Conservation (phyloP, 1,140 invertebrate species). For the Drosophila sproati region DNA sequence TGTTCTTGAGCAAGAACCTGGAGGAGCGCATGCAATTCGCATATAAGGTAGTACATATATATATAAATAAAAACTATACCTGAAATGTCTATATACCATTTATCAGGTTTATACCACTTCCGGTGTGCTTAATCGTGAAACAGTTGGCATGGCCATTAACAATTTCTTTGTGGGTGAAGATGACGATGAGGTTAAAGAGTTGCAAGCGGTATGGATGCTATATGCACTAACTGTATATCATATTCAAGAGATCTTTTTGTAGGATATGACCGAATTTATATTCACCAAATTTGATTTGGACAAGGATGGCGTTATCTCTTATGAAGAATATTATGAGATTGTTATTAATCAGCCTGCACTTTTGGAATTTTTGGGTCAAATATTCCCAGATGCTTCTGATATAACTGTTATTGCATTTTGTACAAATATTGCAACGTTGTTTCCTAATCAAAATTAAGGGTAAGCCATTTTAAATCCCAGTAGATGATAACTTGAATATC, state of each 20-base stretch:
- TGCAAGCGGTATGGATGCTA: slow-evolving; percentile 53
- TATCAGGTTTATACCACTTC: slow-evolving; percentile 61
- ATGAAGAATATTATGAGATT: slow-evolving; percentile 89
- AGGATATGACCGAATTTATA: slow-evolving; percentile 93
- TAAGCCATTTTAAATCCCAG: background rate
- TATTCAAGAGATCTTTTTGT: background rate
- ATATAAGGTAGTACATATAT: slow-evolving; percentile 48
- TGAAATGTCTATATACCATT: background rate
- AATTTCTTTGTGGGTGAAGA: slow-evolving; percentile 77
- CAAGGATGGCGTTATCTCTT: slow-evolving; percentile 91
- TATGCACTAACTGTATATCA: background rate
- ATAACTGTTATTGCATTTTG: slow-evolving; percentile 63
- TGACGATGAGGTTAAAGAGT: slow-evolving; percentile 75
- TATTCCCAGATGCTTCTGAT: slow-evolving; percentile 87
- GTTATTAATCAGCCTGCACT: slow-evolving; percentile 89
- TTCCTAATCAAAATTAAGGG: slow-evolving; percentile 29
- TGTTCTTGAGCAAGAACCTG: slow-evolving; percentile 62
- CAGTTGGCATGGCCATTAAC: slow-evolving; percentile 63
- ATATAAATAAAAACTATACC: background rate
- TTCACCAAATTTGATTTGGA: slow-evolving; percentile 92
- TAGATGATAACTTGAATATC: too few relatives aligned
- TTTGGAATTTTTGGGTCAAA: slow-evolving; percentile 91
- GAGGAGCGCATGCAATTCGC: slow-evolving; percentile 63
- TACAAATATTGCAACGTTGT: slow-evolving; percentile 48
- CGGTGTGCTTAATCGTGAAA: slow-evolving; percentile 63